Base-by-base conservation (phyloP, 2,113 vertebrate species). In the Pteruthius melanotis region DNA sequence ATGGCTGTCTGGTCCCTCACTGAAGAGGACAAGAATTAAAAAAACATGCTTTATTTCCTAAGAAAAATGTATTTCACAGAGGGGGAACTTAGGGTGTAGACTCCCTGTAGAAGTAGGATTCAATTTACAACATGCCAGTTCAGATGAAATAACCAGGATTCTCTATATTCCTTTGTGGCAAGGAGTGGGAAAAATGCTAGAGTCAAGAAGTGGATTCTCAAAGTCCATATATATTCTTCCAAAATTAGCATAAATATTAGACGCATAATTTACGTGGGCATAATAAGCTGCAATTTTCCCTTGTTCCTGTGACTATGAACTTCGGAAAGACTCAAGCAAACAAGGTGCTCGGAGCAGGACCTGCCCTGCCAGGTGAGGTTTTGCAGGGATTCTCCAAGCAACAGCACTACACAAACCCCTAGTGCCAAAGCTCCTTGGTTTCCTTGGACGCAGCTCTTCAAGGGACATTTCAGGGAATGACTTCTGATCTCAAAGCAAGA, bases 201-300 rank as follows among this genome's bases (percentile, higher is more conserved):
- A 71, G 13, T 1, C 52, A 45, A 37, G 31, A 71, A 80, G 5
- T 2, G 2, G 54, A 60, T 50, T 37, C 39, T 45, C 26, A 12
- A 74, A 70, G 33, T 49, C 66, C 17, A 66, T 20, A 37, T 19
- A 2, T 5, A 31, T 28, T 50, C 50, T 13, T 10, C 35, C n/a
- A 66, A 64, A 87, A 39, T 20, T 3, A 79, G 26, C 65, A 79
- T 39, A 27, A 50, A 78, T n/a, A 80, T 52, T 16, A 47, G 66
- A 70, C 8, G 19, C 40, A n/a, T n/a, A 16, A 64, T 22, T 40
- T 10, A 71, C 1, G 1, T 0, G 7, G 40, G 42, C 6, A 4
- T 12, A 42, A 61, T 7, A 56, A 64, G 35, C 54, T 60, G 45
- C 22, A 37, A 2, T 60, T 81, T 15, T 63, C 2, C 28, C 35